phyloP scores from a whole-genome alignment of 2,888 invertebrate species.

The Lepetodrilus schrolli region DNA sequence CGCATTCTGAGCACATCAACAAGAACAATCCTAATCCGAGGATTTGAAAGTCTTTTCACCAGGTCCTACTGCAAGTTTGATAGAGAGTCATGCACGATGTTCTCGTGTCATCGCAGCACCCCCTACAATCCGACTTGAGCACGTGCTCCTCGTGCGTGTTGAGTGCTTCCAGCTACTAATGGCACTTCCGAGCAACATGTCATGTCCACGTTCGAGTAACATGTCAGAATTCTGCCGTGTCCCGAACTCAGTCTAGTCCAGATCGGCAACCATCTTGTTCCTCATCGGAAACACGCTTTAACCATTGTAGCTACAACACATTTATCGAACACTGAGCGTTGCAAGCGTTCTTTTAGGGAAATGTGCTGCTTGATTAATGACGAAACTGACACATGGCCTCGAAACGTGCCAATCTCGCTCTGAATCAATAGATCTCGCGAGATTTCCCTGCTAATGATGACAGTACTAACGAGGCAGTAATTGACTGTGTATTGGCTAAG shows the following conservation, averaged over 20 bases:
- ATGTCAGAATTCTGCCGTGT: too few species aligned
- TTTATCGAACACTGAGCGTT: not conserved
- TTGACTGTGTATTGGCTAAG: not conserved
- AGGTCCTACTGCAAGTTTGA: not conserved
- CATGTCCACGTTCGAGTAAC: not conserved
- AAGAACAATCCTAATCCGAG: too few species aligned
- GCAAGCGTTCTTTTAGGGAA: not conserved
- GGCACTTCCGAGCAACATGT: not conserved
- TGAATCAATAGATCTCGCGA: not conserved
- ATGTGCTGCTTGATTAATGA: conserved; percentile 23
- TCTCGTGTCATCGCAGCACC: not conserved
- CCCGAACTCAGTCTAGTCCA: too few species aligned
- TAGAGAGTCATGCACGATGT: not conserved
- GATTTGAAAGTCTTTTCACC: too few species aligned
- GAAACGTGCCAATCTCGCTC: not conserved
- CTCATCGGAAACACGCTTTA: not conserved
- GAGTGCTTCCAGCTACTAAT: too few species aligned
- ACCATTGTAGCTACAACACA: not conserved
- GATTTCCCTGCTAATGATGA: conserved; percentile 24
- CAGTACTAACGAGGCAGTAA: conserved; percentile 6
- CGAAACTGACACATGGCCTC: conserved; percentile 23
- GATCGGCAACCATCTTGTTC: not conserved
- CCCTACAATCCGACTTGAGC: not conserved
- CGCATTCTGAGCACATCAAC: too few species aligned
- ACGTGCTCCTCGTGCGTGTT: not conserved